These are phyloP conservation scores for Pseudomyrmex dendroicus DNA, from an alignment of 1,140 invertebrate genomes.

Conservation along the genomic window DNA sequence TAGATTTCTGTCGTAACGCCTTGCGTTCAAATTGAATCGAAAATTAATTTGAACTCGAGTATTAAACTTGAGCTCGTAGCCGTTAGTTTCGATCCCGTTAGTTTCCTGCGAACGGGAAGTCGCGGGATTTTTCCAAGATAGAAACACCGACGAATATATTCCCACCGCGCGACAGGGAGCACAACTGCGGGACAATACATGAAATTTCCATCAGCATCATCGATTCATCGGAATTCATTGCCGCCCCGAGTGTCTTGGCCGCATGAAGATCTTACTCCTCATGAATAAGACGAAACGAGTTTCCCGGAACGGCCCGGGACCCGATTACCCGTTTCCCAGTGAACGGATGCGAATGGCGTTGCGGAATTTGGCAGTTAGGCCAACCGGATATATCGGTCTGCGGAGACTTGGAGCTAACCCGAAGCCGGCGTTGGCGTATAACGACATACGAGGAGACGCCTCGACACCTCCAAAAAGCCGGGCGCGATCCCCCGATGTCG, in stretches of 20 bases:
- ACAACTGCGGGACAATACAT: slow-evolving; percentile 24
- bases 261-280: slow-evolving; percentile 34
- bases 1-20: too few species aligned
- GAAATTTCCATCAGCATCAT: slow-evolving; percentile 45
- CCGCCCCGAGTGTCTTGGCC: neutral
- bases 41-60: too few species aligned
- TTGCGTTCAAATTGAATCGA: too few species aligned
- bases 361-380: slow-evolving; percentile 45
- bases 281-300: slow-evolving; percentile 64
- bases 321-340: slow-evolving; percentile 56
- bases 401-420: slow-evolving; percentile 2
- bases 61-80: too few species aligned
- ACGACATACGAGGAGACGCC: slow-evolving; percentile 19
- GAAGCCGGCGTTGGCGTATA: neutral
- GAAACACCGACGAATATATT: slow-evolving; percentile 6
- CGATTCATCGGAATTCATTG: slow-evolving; percentile 55
- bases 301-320: slow-evolving; percentile 10
- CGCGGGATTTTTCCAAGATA: neutral
- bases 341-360: slow-evolving; percentile 33
- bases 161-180: neutral
- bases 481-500: slow-evolving; percentile 20
- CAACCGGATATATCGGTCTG: slow-evolving; percentile 36
- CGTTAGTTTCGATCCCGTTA: too few species aligned
- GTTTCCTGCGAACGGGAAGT: neutral
- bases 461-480: slow-evolving; percentile 53